A percentile compares a stretch with the other conserved stretches of the same genome.
These are phyloP conservation scores for Corvus hawaiiensis DNA, from an alignment of 2,113 vertebrate species.

Conservation along the genomic window DNA sequence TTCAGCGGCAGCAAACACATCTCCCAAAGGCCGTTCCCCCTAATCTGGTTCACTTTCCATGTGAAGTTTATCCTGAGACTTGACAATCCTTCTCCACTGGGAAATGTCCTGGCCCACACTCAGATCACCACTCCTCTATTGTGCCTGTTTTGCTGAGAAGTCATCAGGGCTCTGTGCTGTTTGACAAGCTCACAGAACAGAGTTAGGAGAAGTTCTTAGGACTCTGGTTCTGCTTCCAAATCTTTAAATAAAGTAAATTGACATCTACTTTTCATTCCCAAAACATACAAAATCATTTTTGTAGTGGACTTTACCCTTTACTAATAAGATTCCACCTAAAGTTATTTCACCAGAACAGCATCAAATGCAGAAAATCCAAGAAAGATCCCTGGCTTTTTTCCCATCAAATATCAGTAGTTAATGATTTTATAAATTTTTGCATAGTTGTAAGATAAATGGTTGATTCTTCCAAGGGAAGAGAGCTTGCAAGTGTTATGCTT, in stretches of 20 bases:
- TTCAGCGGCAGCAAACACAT: not conserved
- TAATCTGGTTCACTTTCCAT: not conserved
- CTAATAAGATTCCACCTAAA: not conserved
- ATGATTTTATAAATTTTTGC: not conserved
- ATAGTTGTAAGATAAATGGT: not conserved
- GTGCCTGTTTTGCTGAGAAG: not conserved
- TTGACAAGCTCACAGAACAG: not conserved
- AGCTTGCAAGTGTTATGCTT: not conserved
- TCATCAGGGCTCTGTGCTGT: not conserved
- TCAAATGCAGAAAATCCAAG: not conserved
- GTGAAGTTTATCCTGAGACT: not conserved
- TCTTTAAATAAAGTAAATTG: not conserved
- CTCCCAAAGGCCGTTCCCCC: not conserved
- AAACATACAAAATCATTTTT: not conserved
- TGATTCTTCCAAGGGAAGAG: not conserved
- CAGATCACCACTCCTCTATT: not conserved
- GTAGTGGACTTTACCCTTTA: not conserved
- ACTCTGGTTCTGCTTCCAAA: not conserved
- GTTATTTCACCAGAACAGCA: not conserved
- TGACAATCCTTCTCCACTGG: not conserved
- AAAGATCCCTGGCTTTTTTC: not conserved
- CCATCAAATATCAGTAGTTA: not conserved
- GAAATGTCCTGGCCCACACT: not conserved
- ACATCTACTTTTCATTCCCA: not conserved
- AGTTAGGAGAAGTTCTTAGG: not conserved